These are phyloP conservation scores for Psophia crepitans DNA, from an alignment of 2,113 vertebrate genomes.

Conservation along the genomic window DNA sequence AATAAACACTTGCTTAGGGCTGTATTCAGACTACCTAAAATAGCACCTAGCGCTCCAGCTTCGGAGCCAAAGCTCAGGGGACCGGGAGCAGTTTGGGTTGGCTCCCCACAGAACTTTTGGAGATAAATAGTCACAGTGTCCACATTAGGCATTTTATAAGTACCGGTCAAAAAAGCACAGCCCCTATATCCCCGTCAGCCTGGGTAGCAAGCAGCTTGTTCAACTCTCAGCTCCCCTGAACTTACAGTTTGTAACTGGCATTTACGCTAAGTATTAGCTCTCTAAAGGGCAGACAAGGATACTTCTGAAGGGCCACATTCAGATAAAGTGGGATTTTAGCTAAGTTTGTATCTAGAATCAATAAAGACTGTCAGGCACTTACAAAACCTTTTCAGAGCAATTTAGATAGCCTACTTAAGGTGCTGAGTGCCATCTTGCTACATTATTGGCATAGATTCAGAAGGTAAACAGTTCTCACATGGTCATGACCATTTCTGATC, in stretches of 20 bases:
- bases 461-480: not conserved
- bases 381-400: not conserved
- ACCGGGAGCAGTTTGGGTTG: not conserved
- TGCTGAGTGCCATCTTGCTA: not conserved
- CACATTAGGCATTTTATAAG: not conserved
- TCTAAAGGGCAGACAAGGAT: not conserved
- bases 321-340: not conserved
- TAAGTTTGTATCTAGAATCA: not conserved
- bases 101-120: not conserved
- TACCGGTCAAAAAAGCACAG: not conserved
- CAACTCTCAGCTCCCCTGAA: not conserved
- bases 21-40: conserved; percentile 27
- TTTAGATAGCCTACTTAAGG: not conserved
- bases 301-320: not conserved
- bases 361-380: not conserved
- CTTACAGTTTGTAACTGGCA: not conserved
- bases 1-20: not conserved
- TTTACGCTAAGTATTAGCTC: not conserved
- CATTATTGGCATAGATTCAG: not conserved
- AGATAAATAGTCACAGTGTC: not conserved
- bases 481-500: not conserved
- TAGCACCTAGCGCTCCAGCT: not conserved
- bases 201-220: not conserved
- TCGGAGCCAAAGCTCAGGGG: not conserved
- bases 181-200: not conserved